Base-by-base conservation (phyloP, 1,140 invertebrate species). In the Drosophila athabasca region DNA sequence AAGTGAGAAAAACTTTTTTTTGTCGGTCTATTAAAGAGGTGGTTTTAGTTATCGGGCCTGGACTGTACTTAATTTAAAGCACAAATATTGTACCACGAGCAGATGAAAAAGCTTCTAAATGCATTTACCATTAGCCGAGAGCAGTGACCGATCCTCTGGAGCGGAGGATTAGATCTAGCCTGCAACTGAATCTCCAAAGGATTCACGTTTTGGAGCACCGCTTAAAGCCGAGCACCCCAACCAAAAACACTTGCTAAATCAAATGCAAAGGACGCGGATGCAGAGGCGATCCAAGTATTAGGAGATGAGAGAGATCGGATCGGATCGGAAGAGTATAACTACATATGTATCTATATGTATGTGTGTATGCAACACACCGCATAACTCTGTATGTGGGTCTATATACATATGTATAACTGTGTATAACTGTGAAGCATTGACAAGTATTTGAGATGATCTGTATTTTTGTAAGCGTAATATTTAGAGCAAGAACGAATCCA, bases 391-490 rank as follows among this genome's bases (percentile, higher is more conserved):
- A 52, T 52, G 15, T 39, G 11, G 11, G 59, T 58, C 41, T 68
- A 44, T 59, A 59, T 68, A 44, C 75, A 59, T 87, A 74, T 76
- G 78, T 68, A 64, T 81, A 85, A 79, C 75, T 83, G 75, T 83
- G 79, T 81, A 82, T 69, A 84, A 79, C 76, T 85, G 76, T 79
- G 76, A 84, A 79, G 71, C 82, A 87, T 84, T 84, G 77, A 73
- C 60, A 87, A 84, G 70, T 80, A 82, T 85, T 79, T 88, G 74
- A 87, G 82, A 87, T 87, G 82, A 87, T 87, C 82, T 87, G 82
- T 87, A 87, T 87, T 87, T 87, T 87, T 87, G 82, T 87, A 87
- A 87, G 82, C 83, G 60, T 87, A 87, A 81, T 87, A 85, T 85
- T 78, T 74, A 87, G 73, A 41, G 61, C 41, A 59, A 46, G 31